A percentile compares a stretch with the other conserved stretches of the same genome.
Conservation (phyloP, 2,797 vertebrate genomes). For the Pseudotriccus pelzelni region DNA sequence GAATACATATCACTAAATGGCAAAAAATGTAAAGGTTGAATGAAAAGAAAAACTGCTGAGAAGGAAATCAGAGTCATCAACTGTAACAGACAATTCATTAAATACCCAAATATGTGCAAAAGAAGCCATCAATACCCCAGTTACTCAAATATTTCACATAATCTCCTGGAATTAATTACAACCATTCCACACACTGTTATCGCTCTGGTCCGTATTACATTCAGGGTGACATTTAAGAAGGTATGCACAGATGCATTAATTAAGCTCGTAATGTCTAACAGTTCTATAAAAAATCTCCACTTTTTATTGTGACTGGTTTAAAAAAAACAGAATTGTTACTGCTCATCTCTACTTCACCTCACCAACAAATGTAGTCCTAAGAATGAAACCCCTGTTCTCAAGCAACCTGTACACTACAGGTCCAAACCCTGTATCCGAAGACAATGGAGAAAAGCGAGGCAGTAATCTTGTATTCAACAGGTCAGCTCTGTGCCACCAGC, state of each 20-base stretch:
- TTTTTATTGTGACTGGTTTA: neutral
- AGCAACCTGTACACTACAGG: neutral
- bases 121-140: neutral
- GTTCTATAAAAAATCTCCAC: neutral
- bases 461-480: neutral
- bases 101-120: neutral
- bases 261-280: neutral
- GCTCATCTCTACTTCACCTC: neutral
- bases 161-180: neutral
- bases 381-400: neutral
- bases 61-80: neutral
- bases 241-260: neutral
- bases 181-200: neutral
- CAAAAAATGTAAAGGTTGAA: neutral
- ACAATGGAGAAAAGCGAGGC: neutral
- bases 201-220: neutral
- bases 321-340: rapidly evolving
- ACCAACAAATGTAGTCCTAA: neutral
- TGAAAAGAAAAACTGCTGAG: neutral
- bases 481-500: neutral
- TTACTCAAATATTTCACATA: neutral
- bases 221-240: neutral
- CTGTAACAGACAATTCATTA: neutral
- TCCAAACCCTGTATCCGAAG: neutral
- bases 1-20: neutral